Evolutionary conservation across 1,140 invertebrate species (phyloP), one percentile per base, ranked within the genome.

Genomic region (Drepana arcuata): DNA sequence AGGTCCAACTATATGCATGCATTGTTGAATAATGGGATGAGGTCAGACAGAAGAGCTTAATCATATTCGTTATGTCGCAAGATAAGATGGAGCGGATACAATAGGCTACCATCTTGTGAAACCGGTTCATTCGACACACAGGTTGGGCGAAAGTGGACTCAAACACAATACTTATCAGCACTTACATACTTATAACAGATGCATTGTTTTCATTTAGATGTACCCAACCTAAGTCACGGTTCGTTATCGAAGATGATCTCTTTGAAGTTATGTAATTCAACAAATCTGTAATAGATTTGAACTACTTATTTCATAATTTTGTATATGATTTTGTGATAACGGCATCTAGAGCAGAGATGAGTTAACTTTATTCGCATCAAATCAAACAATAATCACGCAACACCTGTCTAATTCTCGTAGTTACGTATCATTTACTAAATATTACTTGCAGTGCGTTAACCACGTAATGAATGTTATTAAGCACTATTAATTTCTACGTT

Each of bases 51-150:
- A 73, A 50, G 64, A 72, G 67, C 64, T 75, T 77, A 75, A 77
- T 80, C 65, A 75, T 74, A 78, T 74, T 67, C 67, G 51, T 41
- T 46, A 59, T 75, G 64, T 77, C 57, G 71, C 46, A 78, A 78
- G 71, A 65, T 68, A 63, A 70, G 65, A 61, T 67, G 60, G 57
- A 59, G 61, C 67, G 52, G 70, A 66, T 75, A 78, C 75, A 80
- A 80, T 78, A 62, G 68, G 57, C 56, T n/a, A 61, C 51, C 50
- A 45, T 58, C 50, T 75, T 80, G 51, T 74, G 66, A 75, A 70
- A 80, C 47, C 43, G 49, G 48, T 55, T 60, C 59, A 63, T 75
- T 69, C 65, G 69, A 52, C 64, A 79, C 70, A 60, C 65, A 53
- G 63, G 52, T 68, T 64, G 69, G 67, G 75, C 75, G 75, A 78